These are phyloP conservation scores for Pteruthius melanotis DNA, from an alignment of 2,113 vertebrate species.

Conservation along the genomic window DNA sequence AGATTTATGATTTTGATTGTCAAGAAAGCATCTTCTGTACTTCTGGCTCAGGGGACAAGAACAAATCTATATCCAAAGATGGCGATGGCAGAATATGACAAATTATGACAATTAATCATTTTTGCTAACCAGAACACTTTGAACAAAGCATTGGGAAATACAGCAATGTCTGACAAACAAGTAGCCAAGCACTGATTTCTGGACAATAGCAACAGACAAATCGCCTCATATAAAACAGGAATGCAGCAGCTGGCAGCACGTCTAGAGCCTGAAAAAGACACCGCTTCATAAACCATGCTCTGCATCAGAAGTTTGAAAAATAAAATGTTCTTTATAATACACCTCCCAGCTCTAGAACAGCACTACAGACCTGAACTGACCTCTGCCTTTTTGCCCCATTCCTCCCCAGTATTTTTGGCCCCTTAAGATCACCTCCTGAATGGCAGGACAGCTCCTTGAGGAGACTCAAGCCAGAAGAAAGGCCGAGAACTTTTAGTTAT, in stretches of 20 bases:
- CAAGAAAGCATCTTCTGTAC: neutral
- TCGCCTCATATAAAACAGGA: neutral
- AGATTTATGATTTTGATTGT: neutral
- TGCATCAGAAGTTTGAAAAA: neutral
- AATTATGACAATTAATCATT: neutral
- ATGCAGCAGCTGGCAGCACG: neutral
- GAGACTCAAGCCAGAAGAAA: neutral
- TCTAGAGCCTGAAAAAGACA: neutral
- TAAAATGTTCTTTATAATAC: neutral
- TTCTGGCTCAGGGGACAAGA: neutral
- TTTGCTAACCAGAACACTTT: neutral
- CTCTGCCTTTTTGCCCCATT: neutral
- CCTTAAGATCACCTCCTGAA: neutral
- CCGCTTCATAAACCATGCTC: neutral
- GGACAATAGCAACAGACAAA: neutral
- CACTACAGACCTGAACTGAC: neutral
- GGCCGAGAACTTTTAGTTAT: neutral
- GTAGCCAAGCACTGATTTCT: neutral
- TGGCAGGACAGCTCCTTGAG: neutral
- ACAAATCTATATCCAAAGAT: neutral
- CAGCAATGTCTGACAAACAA: neutral
- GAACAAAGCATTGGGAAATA: neutral
- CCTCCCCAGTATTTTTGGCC: neutral
- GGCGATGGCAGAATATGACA: neutral
- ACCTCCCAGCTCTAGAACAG: neutral